Percentiles rank a stretch among this genome's conserved stretches.
Evolutionary conservation across 2,888 invertebrate species (phyloP).

Genomic region (Petrolisthes manimaculis): DNA sequence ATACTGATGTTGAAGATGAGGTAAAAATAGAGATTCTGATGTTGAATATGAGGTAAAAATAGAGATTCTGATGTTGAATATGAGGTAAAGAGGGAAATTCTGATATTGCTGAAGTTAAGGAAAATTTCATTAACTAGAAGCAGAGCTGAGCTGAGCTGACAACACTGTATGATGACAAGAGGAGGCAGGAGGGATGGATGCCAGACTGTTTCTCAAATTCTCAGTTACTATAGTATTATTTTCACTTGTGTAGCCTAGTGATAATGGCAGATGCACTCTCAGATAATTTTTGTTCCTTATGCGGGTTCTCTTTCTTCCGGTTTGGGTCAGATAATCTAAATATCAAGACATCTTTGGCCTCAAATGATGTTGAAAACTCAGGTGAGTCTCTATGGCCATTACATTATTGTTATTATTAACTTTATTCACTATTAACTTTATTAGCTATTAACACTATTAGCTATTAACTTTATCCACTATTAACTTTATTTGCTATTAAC

Average conservation of each 20-base stretch:
- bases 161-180: too few species aligned
- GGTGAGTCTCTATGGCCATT: slow-evolving; percentile 14
- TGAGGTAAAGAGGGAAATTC: too few species aligned
- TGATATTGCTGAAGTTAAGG: not conserved
- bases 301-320: slow-evolving; percentile 44
- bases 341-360: slow-evolving; percentile 44
- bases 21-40: too few species aligned
- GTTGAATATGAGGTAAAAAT: too few species aligned
- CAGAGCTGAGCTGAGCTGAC: too few species aligned
- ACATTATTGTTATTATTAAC: not conserved
- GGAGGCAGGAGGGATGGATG: too few species aligned
- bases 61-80: not conserved
- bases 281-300: slow-evolving; percentile 47
- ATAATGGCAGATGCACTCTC: slow-evolving; percentile 54
- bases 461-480: too few species aligned
- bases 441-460: not conserved
- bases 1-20: too few species aligned
- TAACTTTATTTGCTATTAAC: too few species aligned
- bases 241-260: not conserved
- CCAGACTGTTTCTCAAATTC: not conserved
- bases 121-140: too few species aligned
- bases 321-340: slow-evolving; percentile 33
- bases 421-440: not conserved
- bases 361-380: slow-evolving; percentile 39
- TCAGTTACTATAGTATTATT: not conserved